A percentile compares a stretch with the other conserved stretches of the same genome.
These are phyloP conservation scores for Cabera pusaria DNA, from an alignment of 2,888 invertebrate genomes.

Conservation along the genomic window DNA sequence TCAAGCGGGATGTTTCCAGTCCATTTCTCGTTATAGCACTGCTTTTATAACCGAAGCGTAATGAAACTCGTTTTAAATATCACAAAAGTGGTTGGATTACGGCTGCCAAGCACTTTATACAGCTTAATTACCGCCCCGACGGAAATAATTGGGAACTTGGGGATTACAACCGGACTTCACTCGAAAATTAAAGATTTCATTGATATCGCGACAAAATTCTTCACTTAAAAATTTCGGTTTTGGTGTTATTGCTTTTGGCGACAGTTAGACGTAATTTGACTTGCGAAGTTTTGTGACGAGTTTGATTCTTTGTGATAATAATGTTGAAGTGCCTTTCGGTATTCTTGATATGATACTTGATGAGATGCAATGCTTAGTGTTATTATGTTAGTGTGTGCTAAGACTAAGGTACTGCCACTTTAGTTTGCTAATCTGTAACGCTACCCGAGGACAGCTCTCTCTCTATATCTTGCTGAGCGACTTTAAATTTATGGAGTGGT, in stretches of 20 bases:
- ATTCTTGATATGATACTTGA: too few species aligned
- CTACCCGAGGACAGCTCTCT: too few species aligned
- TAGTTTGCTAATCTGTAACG: too few species aligned
- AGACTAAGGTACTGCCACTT: too few species aligned
- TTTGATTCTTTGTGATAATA: too few species aligned
- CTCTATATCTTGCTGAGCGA: too few species aligned
- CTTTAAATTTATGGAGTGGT: too few species aligned
- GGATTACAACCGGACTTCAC: constrained; percentile 68
- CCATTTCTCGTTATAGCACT: constrained; percentile 75
- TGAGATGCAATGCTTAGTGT: too few species aligned
- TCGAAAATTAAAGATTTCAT: constrained; percentile 53
- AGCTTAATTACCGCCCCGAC: constrained; percentile 78
- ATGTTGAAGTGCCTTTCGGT: too few species aligned
- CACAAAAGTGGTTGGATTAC: constrained; percentile 80
- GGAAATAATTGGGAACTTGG: constrained; percentile 79
- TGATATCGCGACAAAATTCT: constrained; percentile 31
- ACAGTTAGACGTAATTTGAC: constrained; percentile 15
- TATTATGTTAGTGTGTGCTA: too few species aligned
- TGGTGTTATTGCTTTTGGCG: constrained; percentile 15
- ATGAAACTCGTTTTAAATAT: constrained; percentile 81
- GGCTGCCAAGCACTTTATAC: constrained; percentile 72
- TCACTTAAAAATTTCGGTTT: constrained; percentile 19
- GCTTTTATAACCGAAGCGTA: constrained; percentile 79
- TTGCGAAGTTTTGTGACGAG: constrained; percentile 7
- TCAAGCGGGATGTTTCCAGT: constrained; percentile 76